A percentile compares a stretch with the other conserved stretches of the same genome.
phyloP scores from a whole-genome alignment of 2,797 vertebrate species.

The Triplophysa bombifrons region DNA sequence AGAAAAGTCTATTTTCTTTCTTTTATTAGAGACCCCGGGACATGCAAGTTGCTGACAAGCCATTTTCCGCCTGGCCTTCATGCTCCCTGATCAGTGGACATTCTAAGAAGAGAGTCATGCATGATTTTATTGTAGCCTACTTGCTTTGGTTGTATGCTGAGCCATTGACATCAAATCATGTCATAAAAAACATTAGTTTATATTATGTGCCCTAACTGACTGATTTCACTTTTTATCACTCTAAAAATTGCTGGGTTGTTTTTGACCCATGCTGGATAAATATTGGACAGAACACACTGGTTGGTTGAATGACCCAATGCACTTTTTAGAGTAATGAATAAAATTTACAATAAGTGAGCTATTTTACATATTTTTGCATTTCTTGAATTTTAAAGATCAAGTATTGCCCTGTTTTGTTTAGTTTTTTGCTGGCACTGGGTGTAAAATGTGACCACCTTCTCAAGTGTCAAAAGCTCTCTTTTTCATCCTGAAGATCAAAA shows the following conservation, averaged over 20 bases:
- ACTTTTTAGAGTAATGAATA: too few relatives aligned
- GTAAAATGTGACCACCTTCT: too few relatives aligned
- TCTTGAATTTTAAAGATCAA: too few relatives aligned
- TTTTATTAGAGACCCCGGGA: constrained; percentile 46
- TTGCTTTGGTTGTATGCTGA: not conserved
- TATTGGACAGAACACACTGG: too few relatives aligned
- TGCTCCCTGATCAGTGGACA: constrained; percentile 22
- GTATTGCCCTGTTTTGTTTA: too few relatives aligned
- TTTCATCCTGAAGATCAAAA: too few relatives aligned
- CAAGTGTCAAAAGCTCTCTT: too few relatives aligned
- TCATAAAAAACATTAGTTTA: not conserved
- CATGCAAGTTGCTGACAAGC: constrained; percentile 33
- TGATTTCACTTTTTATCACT: not conserved
- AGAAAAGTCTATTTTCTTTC: constrained; percentile 37
- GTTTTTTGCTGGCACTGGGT: too few relatives aligned
- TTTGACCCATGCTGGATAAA: too few relatives aligned
- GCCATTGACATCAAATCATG: not conserved
- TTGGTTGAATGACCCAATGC: too few relatives aligned
- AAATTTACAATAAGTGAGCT: not conserved
- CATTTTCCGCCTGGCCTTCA: constrained; percentile 46
- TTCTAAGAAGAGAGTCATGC: not conserved
- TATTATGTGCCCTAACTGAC: not conserved
- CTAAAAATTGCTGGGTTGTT: too few relatives aligned
- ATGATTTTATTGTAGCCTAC: not conserved
- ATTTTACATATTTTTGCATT: too few relatives aligned